Evolutionary conservation across 1,140 invertebrate genomes (phyloP).

Genomic region (Zaprionus lachaisei): DNA sequence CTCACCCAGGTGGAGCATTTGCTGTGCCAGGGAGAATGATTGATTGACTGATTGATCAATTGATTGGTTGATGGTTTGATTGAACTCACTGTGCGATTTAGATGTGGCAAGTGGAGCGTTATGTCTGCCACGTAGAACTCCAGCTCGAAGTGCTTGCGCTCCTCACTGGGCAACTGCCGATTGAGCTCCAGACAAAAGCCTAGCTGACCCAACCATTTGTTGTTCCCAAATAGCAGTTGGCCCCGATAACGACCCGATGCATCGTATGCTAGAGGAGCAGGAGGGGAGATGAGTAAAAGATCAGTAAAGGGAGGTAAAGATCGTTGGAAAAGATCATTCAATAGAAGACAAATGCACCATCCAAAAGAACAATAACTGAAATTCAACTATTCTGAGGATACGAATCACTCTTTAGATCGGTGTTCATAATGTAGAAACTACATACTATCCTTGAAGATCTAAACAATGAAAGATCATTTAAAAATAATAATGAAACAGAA

Average conservation of each 20-base stretch:
- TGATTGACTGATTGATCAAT: not conserved
- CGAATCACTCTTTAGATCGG: not conserved
- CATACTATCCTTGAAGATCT: too few relatives aligned
- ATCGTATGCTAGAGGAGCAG: conserved; percentile 88
- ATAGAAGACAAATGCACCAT: not conserved
- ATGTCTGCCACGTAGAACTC: conserved; percentile 76
- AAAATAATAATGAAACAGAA: not conserved
- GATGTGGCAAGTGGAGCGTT: conserved; percentile 50
- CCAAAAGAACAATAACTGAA: too few relatives aligned
- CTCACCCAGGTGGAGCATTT: conserved; percentile 85
- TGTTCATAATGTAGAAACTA: not conserved
- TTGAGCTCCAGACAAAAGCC: conserved; percentile 79
- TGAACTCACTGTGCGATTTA: conserved; percentile 67
- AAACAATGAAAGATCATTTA: not conserved
- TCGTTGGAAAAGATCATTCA: not conserved
- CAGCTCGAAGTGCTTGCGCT: conserved; percentile 77
- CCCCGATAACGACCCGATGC: conserved; percentile 92
- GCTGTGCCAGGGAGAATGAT: conserved; percentile 24
- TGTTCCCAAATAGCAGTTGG: conserved; percentile 92
- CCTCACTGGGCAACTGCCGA: conserved; percentile 51
- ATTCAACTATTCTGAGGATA: too few relatives aligned
- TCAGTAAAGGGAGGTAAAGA: not conserved
- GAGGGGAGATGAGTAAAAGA: not conserved
- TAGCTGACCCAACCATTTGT: conserved; percentile 91
- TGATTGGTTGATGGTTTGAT: too few relatives aligned